phyloP scores from a whole-genome alignment of 2,888 invertebrate genomes.

The Apamea sordens region DNA sequence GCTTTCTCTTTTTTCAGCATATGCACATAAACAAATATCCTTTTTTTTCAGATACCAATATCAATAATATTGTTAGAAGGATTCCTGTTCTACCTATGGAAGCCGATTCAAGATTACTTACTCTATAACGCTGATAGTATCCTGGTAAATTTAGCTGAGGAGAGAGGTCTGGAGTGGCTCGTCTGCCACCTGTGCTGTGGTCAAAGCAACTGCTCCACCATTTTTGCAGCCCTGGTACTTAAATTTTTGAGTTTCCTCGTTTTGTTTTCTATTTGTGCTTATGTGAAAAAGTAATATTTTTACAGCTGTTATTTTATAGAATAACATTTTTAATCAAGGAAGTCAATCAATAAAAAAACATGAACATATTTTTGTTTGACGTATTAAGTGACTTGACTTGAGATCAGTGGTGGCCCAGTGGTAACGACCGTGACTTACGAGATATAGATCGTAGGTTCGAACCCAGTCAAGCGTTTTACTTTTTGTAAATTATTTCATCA shows the following conservation, averaged over 20 bases:
- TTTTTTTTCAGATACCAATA: constrained; percentile 74
- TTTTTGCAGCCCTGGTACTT: constrained; percentile 73
- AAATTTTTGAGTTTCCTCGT: constrained; percentile 72
- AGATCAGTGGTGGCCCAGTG: too few relatives aligned
- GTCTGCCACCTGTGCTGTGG: constrained; percentile 77
- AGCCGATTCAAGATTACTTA: constrained; percentile 71
- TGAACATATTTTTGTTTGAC: not conserved
- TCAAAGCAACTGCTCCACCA: constrained; percentile 70
- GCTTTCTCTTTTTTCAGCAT: not conserved
- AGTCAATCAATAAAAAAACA: constrained; percentile 19
- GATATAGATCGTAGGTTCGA: too few relatives aligned
- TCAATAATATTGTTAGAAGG: constrained; percentile 74
- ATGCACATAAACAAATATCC: not conserved
- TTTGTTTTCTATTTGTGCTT: constrained; percentile 70
- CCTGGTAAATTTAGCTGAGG: constrained; percentile 72
- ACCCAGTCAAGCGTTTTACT: too few relatives aligned
- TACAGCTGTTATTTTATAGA: not conserved
- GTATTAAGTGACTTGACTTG: not conserved
- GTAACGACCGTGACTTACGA: too few relatives aligned
- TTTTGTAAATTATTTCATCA: too few relatives aligned
- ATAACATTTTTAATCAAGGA: not conserved
- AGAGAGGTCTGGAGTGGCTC: constrained; percentile 73
- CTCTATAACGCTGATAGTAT: constrained; percentile 74
- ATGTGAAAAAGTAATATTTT: constrained; percentile 39
- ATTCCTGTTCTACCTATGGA: constrained; percentile 75